A percentile compares a stretch with the other conserved stretches of the same genome.
Conservation (phyloP, 2,797 vertebrate genomes). For the Chiloscyllium punctatum region DNA sequence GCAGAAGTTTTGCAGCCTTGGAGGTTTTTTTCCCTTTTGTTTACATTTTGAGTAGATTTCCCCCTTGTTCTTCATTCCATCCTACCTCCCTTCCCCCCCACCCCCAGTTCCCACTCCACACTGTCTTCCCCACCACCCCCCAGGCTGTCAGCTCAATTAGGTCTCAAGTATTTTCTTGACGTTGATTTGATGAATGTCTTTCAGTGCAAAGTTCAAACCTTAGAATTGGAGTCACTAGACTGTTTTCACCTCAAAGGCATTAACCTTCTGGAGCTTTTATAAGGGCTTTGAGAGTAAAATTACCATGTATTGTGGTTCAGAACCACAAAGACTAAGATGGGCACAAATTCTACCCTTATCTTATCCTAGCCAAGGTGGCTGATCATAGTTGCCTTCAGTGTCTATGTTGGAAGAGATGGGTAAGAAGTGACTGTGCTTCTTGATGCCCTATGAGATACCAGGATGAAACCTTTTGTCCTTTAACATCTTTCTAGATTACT, state of each 20-base stretch:
- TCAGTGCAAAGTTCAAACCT: not conserved
- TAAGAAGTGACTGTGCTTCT: not conserved
- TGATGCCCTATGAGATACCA: not conserved
- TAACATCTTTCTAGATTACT: no score
- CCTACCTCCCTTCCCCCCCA: no score
- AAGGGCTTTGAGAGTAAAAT: not conserved
- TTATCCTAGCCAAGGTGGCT: not conserved
- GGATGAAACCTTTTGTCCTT: not conserved
- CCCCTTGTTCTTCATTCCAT: not conserved
- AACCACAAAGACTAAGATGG: not conserved
- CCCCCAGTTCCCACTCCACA: no score
- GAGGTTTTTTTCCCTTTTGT: not conserved
- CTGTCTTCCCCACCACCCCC: not conserved
- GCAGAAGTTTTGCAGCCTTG: not conserved
- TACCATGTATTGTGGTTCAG: not conserved
- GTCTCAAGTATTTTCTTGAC: not conserved
- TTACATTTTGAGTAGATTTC: not conserved
- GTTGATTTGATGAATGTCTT: slow-evolving; percentile 8
- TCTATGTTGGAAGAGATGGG: not conserved
- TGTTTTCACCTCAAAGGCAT: not conserved
- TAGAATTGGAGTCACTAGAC: not conserved
- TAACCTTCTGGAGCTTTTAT: not conserved
- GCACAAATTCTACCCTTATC: not conserved
- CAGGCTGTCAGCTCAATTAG: not conserved
- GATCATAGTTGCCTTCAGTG: not conserved